Conservation (phyloP, 2,113 vertebrate genomes). For the Petroica traversi region DNA sequence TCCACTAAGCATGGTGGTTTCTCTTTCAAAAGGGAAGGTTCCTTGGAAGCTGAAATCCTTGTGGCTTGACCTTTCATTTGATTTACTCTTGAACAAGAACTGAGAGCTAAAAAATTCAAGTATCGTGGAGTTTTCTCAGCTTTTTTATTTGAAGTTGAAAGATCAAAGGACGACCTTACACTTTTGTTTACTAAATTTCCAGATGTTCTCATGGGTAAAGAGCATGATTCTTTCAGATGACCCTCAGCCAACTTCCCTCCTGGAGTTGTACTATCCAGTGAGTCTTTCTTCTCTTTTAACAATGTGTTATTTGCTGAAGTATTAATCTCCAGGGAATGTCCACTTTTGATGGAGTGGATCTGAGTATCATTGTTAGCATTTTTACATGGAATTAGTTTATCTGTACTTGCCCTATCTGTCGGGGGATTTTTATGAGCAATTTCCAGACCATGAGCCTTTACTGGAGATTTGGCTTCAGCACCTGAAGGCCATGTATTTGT, state of each 20-base stretch:
- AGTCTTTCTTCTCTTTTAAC: conserved; percentile 56
- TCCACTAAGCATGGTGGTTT: conserved; percentile 27
- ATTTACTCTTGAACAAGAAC: conserved; percentile 69
- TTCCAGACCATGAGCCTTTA: conserved; percentile 3
- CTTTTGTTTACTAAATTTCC: conserved; percentile 67
- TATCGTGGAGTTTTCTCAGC: conserved; percentile 60
- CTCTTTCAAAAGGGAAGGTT: conserved; percentile 47
- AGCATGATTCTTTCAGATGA: conserved; percentile 61
- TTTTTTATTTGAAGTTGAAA: conserved; percentile 71
- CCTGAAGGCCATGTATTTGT: background rate
- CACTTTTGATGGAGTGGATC: background rate
- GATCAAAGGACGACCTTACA: conserved; percentile 74
- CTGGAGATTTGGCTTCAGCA: background rate
- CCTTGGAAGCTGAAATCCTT: conserved; percentile 40
- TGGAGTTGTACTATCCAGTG: conserved; percentile 28
- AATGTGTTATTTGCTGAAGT: conserved; percentile 23
- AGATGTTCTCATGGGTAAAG: conserved; percentile 60
- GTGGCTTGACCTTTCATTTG: conserved; percentile 62
- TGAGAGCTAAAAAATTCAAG: conserved; percentile 49
- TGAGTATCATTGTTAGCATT: conserved; percentile 11
- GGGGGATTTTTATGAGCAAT: background rate
- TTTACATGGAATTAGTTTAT: conserved; percentile 7
- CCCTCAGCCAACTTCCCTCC: conserved; percentile 62
- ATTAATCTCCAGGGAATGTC: conserved; percentile 7
- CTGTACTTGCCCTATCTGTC: background rate